Conservation (phyloP, 2,797 vertebrate genomes). For the Oreochromis grahami region DNA sequence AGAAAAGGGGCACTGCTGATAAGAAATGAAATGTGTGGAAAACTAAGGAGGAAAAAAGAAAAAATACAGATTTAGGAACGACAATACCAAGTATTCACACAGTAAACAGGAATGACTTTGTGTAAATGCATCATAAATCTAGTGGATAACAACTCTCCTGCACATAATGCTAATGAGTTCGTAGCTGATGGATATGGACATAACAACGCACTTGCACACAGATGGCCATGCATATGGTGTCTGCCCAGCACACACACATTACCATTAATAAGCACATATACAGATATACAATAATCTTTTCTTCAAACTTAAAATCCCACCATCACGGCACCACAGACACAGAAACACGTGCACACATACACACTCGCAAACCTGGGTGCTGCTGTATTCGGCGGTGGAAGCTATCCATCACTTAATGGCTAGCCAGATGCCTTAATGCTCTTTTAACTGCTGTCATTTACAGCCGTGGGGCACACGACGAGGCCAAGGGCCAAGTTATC, state of each 20-base stretch:
- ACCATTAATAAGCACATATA: conserved; percentile 4
- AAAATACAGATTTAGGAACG: neutral
- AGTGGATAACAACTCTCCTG: conserved; percentile 14
- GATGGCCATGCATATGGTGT: conserved; percentile 51
- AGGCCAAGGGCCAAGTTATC: neutral
- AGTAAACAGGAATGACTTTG: neutral
- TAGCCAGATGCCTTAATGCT: conserved; percentile 54
- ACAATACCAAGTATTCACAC: neutral
- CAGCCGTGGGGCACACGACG: conserved; percentile 26
- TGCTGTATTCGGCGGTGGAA: neutral
- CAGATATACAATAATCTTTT: neutral
- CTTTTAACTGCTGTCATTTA: conserved; percentile 67
- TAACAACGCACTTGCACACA: conserved; percentile 27
- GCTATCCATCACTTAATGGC: conserved; percentile 56
- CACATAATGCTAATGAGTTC: conserved; percentile 21
- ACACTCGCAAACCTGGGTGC: neutral
- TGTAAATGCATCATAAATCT: neutral
- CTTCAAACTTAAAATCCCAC: conserved; percentile 11
- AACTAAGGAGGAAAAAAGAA: neutral
- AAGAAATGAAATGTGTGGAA: neutral
- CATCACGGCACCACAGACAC: neutral
- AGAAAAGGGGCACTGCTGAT: neutral
- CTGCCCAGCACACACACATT: conserved; percentile 19
- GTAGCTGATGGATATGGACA: conserved; percentile 15
- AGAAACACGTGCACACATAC: neutral